Evolutionary conservation across 2,888 invertebrate species (phyloP).

Genomic region (Drosophila paranaensis): DNA sequence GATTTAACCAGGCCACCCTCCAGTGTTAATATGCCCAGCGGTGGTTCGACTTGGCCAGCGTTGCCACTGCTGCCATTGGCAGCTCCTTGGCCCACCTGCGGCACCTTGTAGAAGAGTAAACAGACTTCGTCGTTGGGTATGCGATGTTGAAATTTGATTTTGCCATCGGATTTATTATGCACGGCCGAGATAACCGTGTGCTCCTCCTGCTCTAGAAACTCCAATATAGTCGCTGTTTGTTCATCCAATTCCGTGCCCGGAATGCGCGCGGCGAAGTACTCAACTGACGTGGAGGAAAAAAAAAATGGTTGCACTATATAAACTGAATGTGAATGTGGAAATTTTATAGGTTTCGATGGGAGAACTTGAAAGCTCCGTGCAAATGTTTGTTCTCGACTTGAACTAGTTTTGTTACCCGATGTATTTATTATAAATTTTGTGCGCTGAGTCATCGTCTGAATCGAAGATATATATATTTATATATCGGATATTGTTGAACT

Average conservation of each 20-base stretch:
- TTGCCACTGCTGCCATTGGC: slow-evolving; percentile 5
- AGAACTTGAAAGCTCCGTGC: not conserved
- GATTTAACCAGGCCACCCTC: slow-evolving; percentile 85
- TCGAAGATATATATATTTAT: not conserved
- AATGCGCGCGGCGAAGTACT: slow-evolving; percentile 81
- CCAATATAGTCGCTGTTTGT: slow-evolving; percentile 84
- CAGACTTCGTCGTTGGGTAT: slow-evolving; percentile 84
- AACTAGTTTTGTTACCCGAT: slow-evolving; percentile 75
- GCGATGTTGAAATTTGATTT: slow-evolving; percentile 84
- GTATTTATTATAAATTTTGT: slow-evolving; percentile 84
- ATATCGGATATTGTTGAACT: slow-evolving; percentile 7
- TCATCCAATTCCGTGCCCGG: slow-evolving; percentile 77
- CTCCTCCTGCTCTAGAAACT: slow-evolving; percentile 85
- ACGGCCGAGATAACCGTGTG: slow-evolving; percentile 85
- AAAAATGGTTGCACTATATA: not conserved
- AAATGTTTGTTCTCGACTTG: slow-evolving; percentile 10
- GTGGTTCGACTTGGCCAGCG: slow-evolving; percentile 61
- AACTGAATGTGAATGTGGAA: slow-evolving; percentile 11
- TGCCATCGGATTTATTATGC: slow-evolving; percentile 83
- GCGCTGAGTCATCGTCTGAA: slow-evolving; percentile 63
- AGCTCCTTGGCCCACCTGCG: slow-evolving; percentile 75
- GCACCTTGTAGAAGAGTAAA: slow-evolving; percentile 85
- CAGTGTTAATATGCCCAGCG: slow-evolving; percentile 85
- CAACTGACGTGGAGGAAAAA: slow-evolving; percentile 64
- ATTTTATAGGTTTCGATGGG: slow-evolving; percentile 35